These are phyloP conservation scores for Diprion similis DNA, from an alignment of 1,140 invertebrate species.

Conservation along the genomic window DNA sequence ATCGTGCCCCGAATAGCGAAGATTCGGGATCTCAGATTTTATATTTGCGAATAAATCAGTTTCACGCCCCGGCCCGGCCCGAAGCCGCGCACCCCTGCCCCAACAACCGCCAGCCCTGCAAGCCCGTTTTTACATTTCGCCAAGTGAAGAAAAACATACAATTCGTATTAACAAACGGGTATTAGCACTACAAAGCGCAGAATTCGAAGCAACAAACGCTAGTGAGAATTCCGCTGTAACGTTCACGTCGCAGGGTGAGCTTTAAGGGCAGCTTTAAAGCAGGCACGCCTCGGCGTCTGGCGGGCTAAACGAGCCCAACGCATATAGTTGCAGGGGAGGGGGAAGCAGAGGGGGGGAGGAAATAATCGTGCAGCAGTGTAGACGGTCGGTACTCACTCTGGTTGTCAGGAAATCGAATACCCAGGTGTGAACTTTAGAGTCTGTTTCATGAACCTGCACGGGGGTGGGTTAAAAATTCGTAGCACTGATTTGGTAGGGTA, in stretches of 20 bases:
- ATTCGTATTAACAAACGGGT: too few species aligned
- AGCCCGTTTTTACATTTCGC: too few species aligned
- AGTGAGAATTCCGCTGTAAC: too few species aligned
- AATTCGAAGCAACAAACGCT: background rate
- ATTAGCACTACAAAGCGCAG: background rate
- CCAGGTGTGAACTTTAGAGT: too few species aligned
- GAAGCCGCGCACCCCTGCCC: too few species aligned
- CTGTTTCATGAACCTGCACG: too few species aligned
- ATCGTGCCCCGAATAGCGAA: background rate
- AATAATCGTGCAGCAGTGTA: background rate
- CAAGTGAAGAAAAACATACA: too few species aligned
- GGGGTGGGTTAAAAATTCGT: background rate
- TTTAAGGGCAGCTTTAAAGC: too few species aligned
- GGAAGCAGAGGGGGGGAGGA: background rate
- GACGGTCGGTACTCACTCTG: background rate
- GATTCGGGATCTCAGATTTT: slow-evolving; percentile 6
- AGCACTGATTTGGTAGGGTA: background rate
- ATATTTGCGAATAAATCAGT: slow-evolving; percentile 3
- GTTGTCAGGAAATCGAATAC: background rate
- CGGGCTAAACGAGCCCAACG: too few species aligned
- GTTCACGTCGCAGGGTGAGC: background rate
- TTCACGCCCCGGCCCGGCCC: background rate
- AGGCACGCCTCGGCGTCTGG: too few species aligned
- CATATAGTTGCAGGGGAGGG: too few species aligned
- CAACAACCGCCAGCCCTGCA: too few species aligned